These are phyloP conservation scores for Semicossyphus pulcher DNA, from an alignment of 2,113 vertebrate genomes.

Conservation along the genomic window DNA sequence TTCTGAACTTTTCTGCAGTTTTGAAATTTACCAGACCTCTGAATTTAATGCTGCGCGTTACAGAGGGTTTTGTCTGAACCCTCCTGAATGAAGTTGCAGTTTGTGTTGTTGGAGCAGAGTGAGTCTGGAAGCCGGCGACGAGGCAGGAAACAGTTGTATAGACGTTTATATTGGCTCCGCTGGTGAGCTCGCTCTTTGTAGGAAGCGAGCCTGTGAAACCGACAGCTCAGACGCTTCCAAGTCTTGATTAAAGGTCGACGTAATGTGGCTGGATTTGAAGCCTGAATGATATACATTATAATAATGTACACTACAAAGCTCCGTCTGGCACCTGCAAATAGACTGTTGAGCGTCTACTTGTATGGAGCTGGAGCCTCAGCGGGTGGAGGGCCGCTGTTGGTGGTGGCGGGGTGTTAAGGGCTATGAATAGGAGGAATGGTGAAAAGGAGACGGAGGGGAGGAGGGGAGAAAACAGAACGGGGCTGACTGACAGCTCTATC, in stretches of 20 bases:
- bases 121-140: not conserved
- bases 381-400: slow-evolving; percentile 13
- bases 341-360: slow-evolving; percentile 52
- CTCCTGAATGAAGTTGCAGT: not conserved
- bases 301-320: slow-evolving; percentile 51
- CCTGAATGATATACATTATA: slow-evolving; percentile 58
- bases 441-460: slow-evolving; percentile 21
- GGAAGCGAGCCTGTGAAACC: slow-evolving; percentile 50
- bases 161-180: slow-evolving; percentile 54
- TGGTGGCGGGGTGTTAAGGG: slow-evolving; percentile 11
- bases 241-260: slow-evolving; percentile 65
- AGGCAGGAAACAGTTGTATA: slow-evolving; percentile 37
- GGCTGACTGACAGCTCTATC: slow-evolving; percentile 66
- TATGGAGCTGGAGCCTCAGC: slow-evolving; percentile 28
- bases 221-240: slow-evolving; percentile 33
- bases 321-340: slow-evolving; percentile 64
- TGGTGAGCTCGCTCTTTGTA: slow-evolving; percentile 36
- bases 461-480: not conserved
- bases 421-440: slow-evolving; percentile 54
- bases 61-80: slow-evolving; percentile 13
- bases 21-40: slow-evolving; percentile 10
- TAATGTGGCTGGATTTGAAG: slow-evolving; percentile 50
- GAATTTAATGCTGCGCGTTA: not conserved
- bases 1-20: not conserved
- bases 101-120: slow-evolving; percentile 10